Evolutionary conservation across 2,888 invertebrate genomes (phyloP).

Genomic region (Brachylomia viminalis): DNA sequence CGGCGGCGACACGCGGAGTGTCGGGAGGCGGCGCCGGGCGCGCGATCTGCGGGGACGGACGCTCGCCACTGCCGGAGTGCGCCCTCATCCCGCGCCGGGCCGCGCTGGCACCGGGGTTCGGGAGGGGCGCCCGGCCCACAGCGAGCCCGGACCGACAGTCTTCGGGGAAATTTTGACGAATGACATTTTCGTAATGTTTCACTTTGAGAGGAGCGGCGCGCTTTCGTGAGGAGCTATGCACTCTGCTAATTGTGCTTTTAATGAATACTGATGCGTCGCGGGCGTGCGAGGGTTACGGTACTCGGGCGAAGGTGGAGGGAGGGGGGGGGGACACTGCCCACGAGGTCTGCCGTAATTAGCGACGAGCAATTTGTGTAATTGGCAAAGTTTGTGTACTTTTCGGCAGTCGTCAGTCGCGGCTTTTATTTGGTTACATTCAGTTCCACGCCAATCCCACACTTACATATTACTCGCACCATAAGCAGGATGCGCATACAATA

Average conservation of each 20-base stretch:
- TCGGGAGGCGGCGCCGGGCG: constrained; percentile 58
- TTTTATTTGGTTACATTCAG: constrained; percentile 50
- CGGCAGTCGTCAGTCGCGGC: constrained; percentile 60
- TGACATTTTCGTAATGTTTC: constrained; percentile 84
- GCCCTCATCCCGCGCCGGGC: constrained; percentile 50
- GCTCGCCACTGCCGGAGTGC: constrained; percentile 60
- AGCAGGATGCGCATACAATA: neutral
- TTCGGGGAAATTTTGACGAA: constrained; percentile 86
- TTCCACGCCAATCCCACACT: neutral
- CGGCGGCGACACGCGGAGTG: constrained; percentile 43
- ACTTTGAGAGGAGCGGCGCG: constrained; percentile 74
- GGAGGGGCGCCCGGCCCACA: constrained; percentile 15
- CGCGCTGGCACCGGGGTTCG: constrained; percentile 16
- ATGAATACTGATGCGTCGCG: constrained; percentile 79
- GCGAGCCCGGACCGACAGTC: constrained; percentile 72
- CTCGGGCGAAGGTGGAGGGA: constrained; percentile 8
- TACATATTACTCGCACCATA: neutral
- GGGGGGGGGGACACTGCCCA: constrained; percentile 1
- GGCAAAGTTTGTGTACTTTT: constrained; percentile 69
- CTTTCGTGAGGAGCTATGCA: constrained; percentile 75
- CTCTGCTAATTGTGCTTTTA: constrained; percentile 85
- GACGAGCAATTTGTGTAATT: constrained; percentile 76
- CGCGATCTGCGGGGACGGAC: constrained; percentile 59
- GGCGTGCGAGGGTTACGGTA: constrained; percentile 33
- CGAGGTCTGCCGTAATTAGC: constrained; percentile 62